phyloP scores from a whole-genome alignment of 2,888 invertebrate genomes.

The Tridacna crocea region DNA sequence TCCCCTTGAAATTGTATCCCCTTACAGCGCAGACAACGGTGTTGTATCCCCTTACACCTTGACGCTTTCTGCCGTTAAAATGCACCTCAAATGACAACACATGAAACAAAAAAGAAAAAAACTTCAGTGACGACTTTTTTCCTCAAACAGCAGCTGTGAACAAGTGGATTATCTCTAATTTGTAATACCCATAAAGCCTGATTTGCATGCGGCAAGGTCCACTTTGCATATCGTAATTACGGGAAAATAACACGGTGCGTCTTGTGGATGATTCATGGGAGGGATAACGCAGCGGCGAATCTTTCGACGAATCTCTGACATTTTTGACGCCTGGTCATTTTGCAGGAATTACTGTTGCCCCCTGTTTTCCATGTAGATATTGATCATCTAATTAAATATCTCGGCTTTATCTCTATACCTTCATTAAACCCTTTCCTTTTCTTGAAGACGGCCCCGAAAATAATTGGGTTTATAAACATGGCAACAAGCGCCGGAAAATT shows the following conservation, averaged over 20 bases:
- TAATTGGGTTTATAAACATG: too few relatives aligned
- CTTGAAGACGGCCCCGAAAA: background rate
- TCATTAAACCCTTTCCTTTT: background rate
- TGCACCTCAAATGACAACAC: too few relatives aligned
- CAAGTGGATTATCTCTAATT: too few relatives aligned
- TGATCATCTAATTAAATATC: slow-evolving; percentile 22
- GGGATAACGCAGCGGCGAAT: slow-evolving; percentile 3
- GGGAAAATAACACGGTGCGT: slow-evolving; percentile 3
- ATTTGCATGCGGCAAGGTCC: background rate
- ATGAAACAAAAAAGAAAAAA: too few relatives aligned
- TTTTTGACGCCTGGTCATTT: slow-evolving; percentile 10
- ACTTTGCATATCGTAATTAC: slow-evolving; percentile 18
- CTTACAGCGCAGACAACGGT: too few relatives aligned
- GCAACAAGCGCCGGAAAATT: too few relatives aligned
- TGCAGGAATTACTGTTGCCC: background rate
- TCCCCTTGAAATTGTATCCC: too few relatives aligned
- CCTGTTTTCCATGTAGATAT: background rate
- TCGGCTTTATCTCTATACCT: background rate
- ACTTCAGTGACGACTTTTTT: too few relatives aligned
- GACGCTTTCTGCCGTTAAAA: too few relatives aligned
- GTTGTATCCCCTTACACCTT: too few relatives aligned
- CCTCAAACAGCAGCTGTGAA: too few relatives aligned
- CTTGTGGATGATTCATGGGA: background rate
- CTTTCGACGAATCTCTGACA: background rate
- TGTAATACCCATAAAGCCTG: too few relatives aligned